Evolutionary conservation across 2,888 invertebrate genomes (phyloP).

Genomic region (Eupithecia subfuscata): DNA sequence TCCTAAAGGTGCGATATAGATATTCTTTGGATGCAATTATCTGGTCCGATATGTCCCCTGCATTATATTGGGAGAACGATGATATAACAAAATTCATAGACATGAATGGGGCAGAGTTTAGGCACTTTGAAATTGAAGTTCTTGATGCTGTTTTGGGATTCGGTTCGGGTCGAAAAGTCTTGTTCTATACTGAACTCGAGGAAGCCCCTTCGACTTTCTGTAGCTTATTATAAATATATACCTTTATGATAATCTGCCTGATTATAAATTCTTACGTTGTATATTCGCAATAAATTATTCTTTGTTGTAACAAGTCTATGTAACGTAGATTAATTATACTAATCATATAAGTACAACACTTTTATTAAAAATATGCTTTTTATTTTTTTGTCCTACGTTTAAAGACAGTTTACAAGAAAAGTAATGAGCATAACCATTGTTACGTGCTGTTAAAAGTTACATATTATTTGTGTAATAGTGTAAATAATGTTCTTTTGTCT

Average conservation of each 20-base stretch:
- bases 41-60: constrained; percentile 59
- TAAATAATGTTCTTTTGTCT: constrained; percentile 50
- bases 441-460: neutral
- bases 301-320: neutral
- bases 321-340: neutral
- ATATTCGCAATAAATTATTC: neutral
- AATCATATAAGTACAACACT: neutral
- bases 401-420: neutral
- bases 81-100: constrained; percentile 56
- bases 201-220: neutral
- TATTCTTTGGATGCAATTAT: constrained; percentile 55
- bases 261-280: neutral
- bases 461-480: constrained; percentile 24
- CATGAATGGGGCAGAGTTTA: constrained; percentile 52
- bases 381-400: neutral
- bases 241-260: neutral
- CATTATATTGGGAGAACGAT: constrained; percentile 54
- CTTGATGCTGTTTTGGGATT: constrained; percentile 61
- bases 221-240: neutral
- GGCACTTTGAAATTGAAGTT: constrained; percentile 60
- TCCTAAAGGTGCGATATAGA: constrained; percentile 61
- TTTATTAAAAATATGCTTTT: neutral
- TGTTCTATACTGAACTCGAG: constrained; percentile 7
- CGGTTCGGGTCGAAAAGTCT: constrained; percentile 65
- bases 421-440: neutral